Evolutionary conservation across 2,113 vertebrate species (phyloP).

Genomic region (Prunella fulvescens): DNA sequence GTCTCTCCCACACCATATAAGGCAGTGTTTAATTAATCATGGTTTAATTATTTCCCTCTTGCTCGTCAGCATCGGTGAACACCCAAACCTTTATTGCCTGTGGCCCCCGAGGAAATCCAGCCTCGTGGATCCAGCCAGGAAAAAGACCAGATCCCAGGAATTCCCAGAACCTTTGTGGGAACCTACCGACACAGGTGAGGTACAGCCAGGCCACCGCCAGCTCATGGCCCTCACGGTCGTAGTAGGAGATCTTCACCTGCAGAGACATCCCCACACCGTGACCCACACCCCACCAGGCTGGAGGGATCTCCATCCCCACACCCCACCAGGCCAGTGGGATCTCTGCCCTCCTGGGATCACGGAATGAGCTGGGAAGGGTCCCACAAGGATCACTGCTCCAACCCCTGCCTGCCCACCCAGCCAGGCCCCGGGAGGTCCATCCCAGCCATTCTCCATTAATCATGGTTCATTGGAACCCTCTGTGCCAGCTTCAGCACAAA

Average conservation of each 20-base stretch:
- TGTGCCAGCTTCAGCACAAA: neutral
- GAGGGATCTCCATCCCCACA: neutral
- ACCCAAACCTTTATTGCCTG: neutral
- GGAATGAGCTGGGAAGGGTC: neutral
- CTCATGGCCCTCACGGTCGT: neutral
- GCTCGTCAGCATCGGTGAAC: neutral
- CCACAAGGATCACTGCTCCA: fast-evolving
- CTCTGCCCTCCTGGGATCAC: too few relatives aligned
- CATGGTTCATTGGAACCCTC: neutral
- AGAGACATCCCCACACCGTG: neutral
- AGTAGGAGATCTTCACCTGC: conserved; percentile 74
- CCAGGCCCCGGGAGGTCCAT: too few relatives aligned
- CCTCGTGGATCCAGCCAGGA: neutral
- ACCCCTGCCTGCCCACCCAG: neutral
- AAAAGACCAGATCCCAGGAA: neutral
- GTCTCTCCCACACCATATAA: neutral
- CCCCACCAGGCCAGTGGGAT: fast-evolving
- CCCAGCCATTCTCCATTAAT: neutral
- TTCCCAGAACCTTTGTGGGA: neutral
- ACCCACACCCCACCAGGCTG: neutral
- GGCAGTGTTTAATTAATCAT: neutral
- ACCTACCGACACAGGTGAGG: conserved; percentile 73
- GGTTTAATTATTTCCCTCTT: conserved; percentile 14
- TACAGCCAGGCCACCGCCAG: conserved; percentile 65
- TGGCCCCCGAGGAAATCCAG: neutral